These are phyloP conservation scores for Trogon melanurus DNA, from an alignment of 2,113 vertebrate species.

Conservation along the genomic window DNA sequence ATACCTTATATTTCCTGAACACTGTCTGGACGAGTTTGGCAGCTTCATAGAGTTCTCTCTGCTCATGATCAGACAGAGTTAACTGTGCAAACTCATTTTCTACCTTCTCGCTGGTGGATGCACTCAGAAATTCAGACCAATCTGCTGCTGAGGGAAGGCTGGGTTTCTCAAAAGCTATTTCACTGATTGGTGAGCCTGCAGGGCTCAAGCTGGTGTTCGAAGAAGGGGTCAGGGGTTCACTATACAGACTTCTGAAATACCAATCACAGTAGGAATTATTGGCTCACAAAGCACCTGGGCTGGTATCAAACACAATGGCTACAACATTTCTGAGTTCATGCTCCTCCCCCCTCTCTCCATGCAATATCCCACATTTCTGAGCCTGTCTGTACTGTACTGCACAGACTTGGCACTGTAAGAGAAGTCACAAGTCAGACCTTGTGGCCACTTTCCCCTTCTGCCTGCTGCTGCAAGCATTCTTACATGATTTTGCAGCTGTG, in stretches of 20 bases:
- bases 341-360: not conserved
- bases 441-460: not conserved
- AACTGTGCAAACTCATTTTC: slow-evolving; percentile 97
- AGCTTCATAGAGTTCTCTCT: slow-evolving; percentile 97
- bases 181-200: slow-evolving; percentile 84
- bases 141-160: slow-evolving; percentile 91
- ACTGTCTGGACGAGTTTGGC: slow-evolving; percentile 97
- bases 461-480: not conserved
- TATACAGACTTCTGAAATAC: slow-evolving; percentile 87
- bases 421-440: not conserved
- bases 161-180: slow-evolving; percentile 88
- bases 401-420: not conserved
- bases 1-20: slow-evolving; percentile 98
- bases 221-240: slow-evolving; percentile 89
- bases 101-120: slow-evolving; percentile 93
- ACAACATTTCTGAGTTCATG: not conserved
- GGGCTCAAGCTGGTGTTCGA: slow-evolving; percentile 94
- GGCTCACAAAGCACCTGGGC: not conserved
- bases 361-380: not conserved
- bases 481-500: not conserved
- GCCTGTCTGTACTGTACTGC: not conserved
- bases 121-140: slow-evolving; percentile 96
- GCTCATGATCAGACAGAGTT: slow-evolving; percentile 95
- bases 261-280: slow-evolving; percentile 19
- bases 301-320: not conserved